Evolutionary conservation across 1,140 invertebrate genomes (phyloP), one percentile per base, ranked within the genome.

Genomic region (Drosophila asahinai): DNA sequence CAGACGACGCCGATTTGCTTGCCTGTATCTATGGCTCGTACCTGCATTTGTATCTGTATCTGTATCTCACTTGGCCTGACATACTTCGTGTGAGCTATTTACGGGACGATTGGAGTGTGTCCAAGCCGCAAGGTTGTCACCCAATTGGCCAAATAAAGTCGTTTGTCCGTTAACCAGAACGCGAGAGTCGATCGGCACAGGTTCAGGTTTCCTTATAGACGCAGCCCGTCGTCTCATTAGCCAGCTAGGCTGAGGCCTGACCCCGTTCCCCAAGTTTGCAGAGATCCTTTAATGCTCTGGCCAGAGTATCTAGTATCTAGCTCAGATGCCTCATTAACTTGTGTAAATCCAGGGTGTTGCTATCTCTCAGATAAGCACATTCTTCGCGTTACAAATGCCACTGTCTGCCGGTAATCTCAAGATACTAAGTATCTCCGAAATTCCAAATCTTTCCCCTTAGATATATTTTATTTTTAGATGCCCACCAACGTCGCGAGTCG

Each of bases 71-170:
- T 58, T 45, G 22, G 36, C 27, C 47, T 87, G 83, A 89, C 83
- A 89, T 54, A 83, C 77, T 89, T 87, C 43, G 60, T 59, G 60
- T 49, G 74, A 75, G 81, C 84, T 89, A 89, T 89, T 89, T 90
- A 84, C 86, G 81, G 81, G 36, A 19, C 54, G 22, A 25, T 19
- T 90, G 81, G 89, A 89, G 84, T 90, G 84, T 81, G 80, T 59
- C 61, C 52, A 22, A 62, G 40, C 36, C 27, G 68, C 83, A 86
- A 86, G 83, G 83, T 83, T 90, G 71, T 47, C 84, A 89, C 84
- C 84, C 84, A 89, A 90, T 89, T 89, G 86, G 84, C 84, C 84
- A 89, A 89, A 89, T 89, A 89, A 81, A 72, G 67, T 49, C 68
- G 51, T 49, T 52, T n/a, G 54, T 81, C 86, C 86, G 86, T 84